These are phyloP conservation scores for Lamellibrachia satsuma DNA, from an alignment of 2,888 invertebrate species.

Conservation along the genomic window DNA sequence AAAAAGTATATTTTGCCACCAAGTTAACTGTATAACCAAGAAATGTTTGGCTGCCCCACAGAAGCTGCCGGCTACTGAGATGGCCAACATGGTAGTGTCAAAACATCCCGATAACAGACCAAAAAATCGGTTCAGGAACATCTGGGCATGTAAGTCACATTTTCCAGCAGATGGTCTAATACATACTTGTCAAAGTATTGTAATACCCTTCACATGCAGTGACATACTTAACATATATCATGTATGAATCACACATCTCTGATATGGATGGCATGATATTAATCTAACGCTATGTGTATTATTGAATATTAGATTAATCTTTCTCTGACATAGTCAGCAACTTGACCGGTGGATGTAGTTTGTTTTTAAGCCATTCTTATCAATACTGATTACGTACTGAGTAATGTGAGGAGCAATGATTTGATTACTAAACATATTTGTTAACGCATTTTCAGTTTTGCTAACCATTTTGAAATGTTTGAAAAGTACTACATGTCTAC, in stretches of 20 bases:
- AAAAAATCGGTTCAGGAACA: constrained; percentile 5
- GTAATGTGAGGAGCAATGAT: not conserved
- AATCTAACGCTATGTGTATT: not conserved
- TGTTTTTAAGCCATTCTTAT: not conserved
- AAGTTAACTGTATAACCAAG: not conserved
- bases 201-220: not conserved
- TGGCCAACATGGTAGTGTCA: not conserved
- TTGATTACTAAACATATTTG: not conserved
- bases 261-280: not conserved
- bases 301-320: not conserved
- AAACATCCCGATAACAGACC: not conserved
- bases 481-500: not conserved
- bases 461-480: not conserved
- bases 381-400: not conserved
- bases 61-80: not conserved
- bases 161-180: not conserved
- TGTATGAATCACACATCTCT: not conserved
- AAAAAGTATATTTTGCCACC: not conserved
- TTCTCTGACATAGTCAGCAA: not conserved
- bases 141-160: not conserved
- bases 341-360: not conserved
- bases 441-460: not conserved
- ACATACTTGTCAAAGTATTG: not conserved
- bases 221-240: not conserved
- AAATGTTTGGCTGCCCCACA: not conserved